phyloP scores from a whole-genome alignment of 1,140 invertebrate genomes.

The Armadillidium nasatum region DNA sequence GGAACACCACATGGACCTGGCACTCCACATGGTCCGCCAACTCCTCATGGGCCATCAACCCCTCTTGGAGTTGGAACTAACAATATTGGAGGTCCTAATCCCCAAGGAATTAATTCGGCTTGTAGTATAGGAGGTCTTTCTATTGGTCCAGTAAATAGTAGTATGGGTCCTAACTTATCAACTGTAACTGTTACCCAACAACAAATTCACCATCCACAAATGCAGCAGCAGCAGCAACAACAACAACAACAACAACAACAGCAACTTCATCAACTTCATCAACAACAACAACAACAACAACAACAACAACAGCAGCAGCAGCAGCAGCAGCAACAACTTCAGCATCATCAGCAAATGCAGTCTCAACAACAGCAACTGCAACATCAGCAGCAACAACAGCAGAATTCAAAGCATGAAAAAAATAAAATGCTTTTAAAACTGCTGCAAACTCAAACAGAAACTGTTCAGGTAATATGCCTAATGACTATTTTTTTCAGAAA shows the following conservation, averaged over 20 bases:
- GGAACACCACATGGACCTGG: slow-evolving; percentile 11
- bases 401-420: background rate
- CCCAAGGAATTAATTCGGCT: background rate
- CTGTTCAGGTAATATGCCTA: background rate
- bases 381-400: background rate
- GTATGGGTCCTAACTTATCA: background rate
- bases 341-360: slow-evolving; percentile 23
- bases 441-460: background rate
- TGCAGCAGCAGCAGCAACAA: slow-evolving; percentile 31
- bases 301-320: background rate
- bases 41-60: slow-evolving; percentile 14
- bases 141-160: slow-evolving; percentile 3
- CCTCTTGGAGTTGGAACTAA: background rate
- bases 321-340: background rate
- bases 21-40: slow-evolving; percentile 10
- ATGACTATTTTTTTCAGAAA: too few relatives aligned
- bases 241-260: slow-evolving; percentile 29
- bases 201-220: slow-evolving; percentile 19
- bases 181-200: background rate
- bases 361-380: slow-evolving; percentile 28
- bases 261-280: background rate
- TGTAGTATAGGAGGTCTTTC: background rate
- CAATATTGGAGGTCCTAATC: background rate
- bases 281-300: background rate
- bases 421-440: background rate